A percentile compares a stretch with the other conserved stretches of the same genome.
phyloP scores from a whole-genome alignment of 92 coral and sea anemone species.

The Parazoanthus atlanticus region DNA sequence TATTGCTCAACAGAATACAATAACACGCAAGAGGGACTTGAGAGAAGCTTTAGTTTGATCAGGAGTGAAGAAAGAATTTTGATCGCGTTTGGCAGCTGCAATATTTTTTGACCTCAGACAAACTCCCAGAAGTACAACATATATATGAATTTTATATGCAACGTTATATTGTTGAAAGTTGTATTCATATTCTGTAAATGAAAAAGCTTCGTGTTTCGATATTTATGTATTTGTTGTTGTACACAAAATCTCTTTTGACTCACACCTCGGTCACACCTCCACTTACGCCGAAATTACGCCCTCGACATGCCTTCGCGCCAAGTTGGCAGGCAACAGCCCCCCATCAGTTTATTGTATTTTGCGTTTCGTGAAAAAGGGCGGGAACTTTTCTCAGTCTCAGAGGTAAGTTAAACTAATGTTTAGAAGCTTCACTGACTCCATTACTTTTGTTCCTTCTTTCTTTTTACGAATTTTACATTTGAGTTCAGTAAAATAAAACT shows the following conservation, averaged over 20 bases:
- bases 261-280: not conserved
- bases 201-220: not conserved
- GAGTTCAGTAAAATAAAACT: not conserved
- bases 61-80: not conserved
- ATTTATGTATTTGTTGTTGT: not conserved
- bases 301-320: slow-evolving; percentile 9
- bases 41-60: not conserved
- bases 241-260: not conserved
- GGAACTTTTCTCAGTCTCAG: not conserved
- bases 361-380: not conserved
- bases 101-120: not conserved
- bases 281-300: not conserved
- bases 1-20: not conserved
- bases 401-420: not conserved
- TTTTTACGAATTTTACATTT: not conserved
- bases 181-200: not conserved
- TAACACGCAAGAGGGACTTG: not conserved
- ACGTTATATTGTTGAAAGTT: not conserved
- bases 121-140: not conserved
- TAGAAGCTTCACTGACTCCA: not conserved
- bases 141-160: not conserved
- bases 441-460: not conserved
- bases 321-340: slow-evolving; percentile 1
- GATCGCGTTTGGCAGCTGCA: not conserved
- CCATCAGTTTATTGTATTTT: not conserved